Evolutionary conservation across 2,797 vertebrate species (phyloP), one percentile per base, ranked within the genome.

Genomic region (Arctocebus calabarensis): DNA sequence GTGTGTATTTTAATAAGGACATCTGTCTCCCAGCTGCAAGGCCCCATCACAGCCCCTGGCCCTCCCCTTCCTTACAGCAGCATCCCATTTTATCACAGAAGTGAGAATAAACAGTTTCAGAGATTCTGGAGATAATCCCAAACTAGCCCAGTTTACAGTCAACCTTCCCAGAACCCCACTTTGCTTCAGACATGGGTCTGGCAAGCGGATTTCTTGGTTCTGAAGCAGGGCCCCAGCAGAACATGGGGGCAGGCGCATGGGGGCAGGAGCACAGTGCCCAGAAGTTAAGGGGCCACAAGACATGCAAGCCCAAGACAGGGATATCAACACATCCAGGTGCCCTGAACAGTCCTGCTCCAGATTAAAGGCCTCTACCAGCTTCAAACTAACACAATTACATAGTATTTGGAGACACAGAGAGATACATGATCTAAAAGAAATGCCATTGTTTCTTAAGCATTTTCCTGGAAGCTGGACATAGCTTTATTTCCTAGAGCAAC

Each of bases 331-430:
- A 90, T 92, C 94, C 68, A 88, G 43, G 83, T 12, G 45, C 32
- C 64, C n/a, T 32, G 62, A 83, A 45, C 3, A 88, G 17, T 48
- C 43, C 34, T 32, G 7, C 19, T 90, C 73, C 40, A 14, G 40
- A 91, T 62, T 40, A 79, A 86, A 90, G 75, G 66, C 7, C 34
- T 92, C 77, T 79, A 68, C 62, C 86, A 74, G 19, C 78, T 93
- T 78, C 77, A n/a, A 22, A 64, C 59, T 88, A 61, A 62, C 17
- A 16, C 78, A 57, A 91, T 57, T 95, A 79, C 57, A 48, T 17
- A 75, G 48, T 73, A 61, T 91, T 71, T 32, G 6, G 78, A 48
- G 25, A 32, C 57, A 83, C 9, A 77, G 40, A 73, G 90, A 77
- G 48, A 59, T 48, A 14, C 37, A 61, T 4, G 57, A 82, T 83